Evolutionary conservation across 64 coral and sea anemone genomes (phyloP), one percentile per base, ranked within the genome.

Genomic region (Hydrozoanthus tunicans): DNA sequence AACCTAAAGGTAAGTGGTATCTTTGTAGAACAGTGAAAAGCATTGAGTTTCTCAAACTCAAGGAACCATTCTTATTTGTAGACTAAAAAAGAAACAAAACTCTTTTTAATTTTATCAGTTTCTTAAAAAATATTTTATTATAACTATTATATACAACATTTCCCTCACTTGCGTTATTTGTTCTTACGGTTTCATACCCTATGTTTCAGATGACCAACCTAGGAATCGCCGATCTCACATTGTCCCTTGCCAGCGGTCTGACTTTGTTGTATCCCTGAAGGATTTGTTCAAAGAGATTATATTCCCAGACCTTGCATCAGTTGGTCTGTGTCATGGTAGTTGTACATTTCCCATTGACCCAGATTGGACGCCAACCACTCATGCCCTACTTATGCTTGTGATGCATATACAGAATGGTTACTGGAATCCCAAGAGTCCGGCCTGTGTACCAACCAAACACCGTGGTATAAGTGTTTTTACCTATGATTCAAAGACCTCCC

Each of bases 371-470:
- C 83, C 83, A 11, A 86, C 83, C 25, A 58, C 0, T 6, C 68
- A 86, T 43, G 67, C 83, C 5, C 6, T 86, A 3, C 20, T 86
- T 10, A 86, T 86, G 6, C 80, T 82, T 5, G 25, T 82, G 11
- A 51, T 10, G 3, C 17, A 82, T 61, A 64, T 82, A 3, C 23
- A 58, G 11, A 73, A 72, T 59, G 83, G 83, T 73, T 13, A 32
- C 9, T 27, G 23, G 56, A 73, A 58, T 5, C 9, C 20, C 3
- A 71, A 73, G 7, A 15, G 83, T 3, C 55, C 83, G 26, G 11
- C 6, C 10, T 86, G 83, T 73, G 83, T 86, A 9, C 83, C 83
- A 25, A 58, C 56, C 0, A 52, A 26, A 25, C 15, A 26, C 24
- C 11, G 54, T 8, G 53, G 62, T 53, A 51, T 32, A 12, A 67